Conservation (phyloP, 1,140 invertebrate species). For the Solenopsis fugax region DNA sequence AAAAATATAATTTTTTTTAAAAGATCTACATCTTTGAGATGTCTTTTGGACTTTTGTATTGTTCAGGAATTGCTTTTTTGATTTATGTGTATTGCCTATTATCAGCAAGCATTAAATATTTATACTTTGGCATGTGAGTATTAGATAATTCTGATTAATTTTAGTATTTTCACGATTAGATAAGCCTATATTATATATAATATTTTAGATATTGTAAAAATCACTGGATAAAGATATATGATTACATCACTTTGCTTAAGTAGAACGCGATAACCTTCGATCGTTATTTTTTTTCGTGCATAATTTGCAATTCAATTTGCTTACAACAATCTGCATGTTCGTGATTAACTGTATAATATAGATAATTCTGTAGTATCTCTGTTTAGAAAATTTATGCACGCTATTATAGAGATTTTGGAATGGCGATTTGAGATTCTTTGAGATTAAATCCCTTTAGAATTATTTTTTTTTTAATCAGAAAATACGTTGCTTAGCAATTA, state of each 20-base stretch:
- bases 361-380: not conserved
- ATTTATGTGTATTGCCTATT: not conserved
- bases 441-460: not conserved
- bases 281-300: not conserved
- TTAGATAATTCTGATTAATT: constrained; percentile 30
- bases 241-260: constrained; percentile 33
- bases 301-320: constrained; percentile 29
- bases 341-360: constrained; percentile 21
- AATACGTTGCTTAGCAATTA: not conserved
- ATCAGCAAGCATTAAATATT: constrained; percentile 7
- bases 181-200: constrained; percentile 15
- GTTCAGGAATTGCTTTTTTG: not conserved
- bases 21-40: not conserved
- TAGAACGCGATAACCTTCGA: constrained; percentile 39
- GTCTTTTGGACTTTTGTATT: constrained; percentile 22
- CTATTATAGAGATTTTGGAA: not conserved
- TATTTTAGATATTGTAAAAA: constrained; percentile 5
- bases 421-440: not conserved
- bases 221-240: constrained; percentile 7
- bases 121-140: not conserved
- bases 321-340: constrained; percentile 25
- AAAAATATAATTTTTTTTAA: not conserved
- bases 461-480: not conserved
- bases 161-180: not conserved
- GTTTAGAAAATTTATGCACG: constrained; percentile 24